Conservation (phyloP, 2,113 vertebrate genomes). For the Rostratula benghalensis region DNA sequence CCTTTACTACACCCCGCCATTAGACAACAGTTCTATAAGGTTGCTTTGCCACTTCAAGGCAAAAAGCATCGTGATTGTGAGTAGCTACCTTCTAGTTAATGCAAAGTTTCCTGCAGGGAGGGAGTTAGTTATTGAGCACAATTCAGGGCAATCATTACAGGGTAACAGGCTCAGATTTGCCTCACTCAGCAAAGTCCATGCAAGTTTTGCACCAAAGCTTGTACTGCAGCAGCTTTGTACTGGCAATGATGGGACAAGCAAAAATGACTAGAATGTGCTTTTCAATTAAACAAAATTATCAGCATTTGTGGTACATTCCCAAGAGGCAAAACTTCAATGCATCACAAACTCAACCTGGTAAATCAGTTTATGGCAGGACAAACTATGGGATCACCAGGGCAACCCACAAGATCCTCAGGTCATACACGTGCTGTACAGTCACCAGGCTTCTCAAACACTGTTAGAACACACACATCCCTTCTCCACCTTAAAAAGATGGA, state of each 20-base stretch:
- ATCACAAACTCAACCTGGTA: background rate
- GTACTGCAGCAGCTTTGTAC: background rate
- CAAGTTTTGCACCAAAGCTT: background rate
- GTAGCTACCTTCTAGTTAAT: background rate
- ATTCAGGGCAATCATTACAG: background rate
- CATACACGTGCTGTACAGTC: fast-evolving
- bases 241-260: background rate
- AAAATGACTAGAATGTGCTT: background rate
- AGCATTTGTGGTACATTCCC: background rate
- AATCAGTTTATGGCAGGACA: background rate
- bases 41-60: background rate
- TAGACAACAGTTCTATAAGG: background rate
- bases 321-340: background rate
- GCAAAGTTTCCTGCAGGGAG: background rate
- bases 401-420: background rate
- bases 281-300: background rate
- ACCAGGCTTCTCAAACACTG: background rate
- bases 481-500: background rate
- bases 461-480: background rate
- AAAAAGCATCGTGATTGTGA: background rate
- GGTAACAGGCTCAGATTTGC: fast-evolving
- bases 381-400: background rate
- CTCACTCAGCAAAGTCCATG: background rate
- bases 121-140: background rate
- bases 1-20: background rate